Conservation (phyloP, 1,140 invertebrate species). For the Carcinoscorpius rotundicauda region DNA sequence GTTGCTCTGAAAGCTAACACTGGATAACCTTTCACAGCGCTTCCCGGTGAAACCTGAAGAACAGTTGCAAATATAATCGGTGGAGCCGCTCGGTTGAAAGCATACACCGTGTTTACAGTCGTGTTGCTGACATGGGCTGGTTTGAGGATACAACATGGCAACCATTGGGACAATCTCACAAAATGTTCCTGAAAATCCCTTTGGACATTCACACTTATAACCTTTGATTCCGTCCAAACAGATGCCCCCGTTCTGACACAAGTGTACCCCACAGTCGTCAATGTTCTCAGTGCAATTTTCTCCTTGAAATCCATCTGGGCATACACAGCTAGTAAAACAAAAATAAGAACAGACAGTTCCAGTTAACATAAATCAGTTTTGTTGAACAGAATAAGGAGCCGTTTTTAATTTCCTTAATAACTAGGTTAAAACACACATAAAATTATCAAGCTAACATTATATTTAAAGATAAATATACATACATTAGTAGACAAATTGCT, state of each 20-base stretch:
- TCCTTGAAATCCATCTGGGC: slow-evolving; percentile 74
- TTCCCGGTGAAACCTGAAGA: slow-evolving; percentile 91
- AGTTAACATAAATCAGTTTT: too few relatives aligned
- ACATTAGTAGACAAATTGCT: too few relatives aligned
- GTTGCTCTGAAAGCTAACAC: slow-evolving; percentile 82
- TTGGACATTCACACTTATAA: slow-evolving; percentile 83
- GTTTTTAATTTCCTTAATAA: too few relatives aligned
- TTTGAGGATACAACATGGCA: slow-evolving; percentile 62
- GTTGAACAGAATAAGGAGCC: too few relatives aligned
- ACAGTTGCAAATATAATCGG: slow-evolving; percentile 90
- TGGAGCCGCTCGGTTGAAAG: slow-evolving; percentile 65
- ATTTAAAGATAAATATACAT: too few relatives aligned
- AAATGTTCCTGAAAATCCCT: slow-evolving; percentile 80
- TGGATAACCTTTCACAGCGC: slow-evolving; percentile 89
- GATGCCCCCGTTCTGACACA: slow-evolving; percentile 86
- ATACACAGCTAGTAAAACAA: slow-evolving; percentile 53
- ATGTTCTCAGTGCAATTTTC: slow-evolving; percentile 86
- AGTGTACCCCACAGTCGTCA: slow-evolving; percentile 80
- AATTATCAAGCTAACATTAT: too few relatives aligned
- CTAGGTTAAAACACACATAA: too few relatives aligned
- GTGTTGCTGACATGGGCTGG: slow-evolving; percentile 88
- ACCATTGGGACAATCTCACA: slow-evolving; percentile 80
- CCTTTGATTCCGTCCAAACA: slow-evolving; percentile 87
- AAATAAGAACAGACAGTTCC: too few relatives aligned
- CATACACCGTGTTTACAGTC: slow-evolving; percentile 96